Evolutionary conservation across 2,797 vertebrate genomes (phyloP).

Genomic region (Crocidura indochinensis): DNA sequence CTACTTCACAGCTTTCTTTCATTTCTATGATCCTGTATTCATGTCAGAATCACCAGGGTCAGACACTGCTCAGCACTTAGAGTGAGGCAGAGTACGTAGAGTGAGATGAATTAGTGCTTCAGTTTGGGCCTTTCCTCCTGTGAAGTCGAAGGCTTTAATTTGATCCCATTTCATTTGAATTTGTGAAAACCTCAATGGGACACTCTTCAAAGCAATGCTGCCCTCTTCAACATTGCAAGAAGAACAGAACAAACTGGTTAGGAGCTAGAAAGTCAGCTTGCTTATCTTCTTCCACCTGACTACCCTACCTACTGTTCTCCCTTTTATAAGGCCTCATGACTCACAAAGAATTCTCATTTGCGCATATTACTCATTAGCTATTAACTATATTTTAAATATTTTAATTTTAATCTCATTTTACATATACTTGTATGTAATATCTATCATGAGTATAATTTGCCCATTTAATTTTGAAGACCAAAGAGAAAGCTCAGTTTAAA

Average conservation of each 20-base stretch:
- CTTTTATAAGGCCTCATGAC: not conserved
- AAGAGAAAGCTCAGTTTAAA: constrained; percentile 49
- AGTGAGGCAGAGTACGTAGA: not conserved
- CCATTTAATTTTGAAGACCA: constrained; percentile 60
- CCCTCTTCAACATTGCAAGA: not conserved
- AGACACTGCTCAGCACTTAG: not conserved
- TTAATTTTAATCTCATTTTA: constrained; percentile 26
- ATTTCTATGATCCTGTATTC: constrained; percentile 23
- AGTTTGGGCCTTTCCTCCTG: not conserved
- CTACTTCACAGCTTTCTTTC: constrained; percentile 1
- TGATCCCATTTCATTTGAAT: constrained; percentile 46
- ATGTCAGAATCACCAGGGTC: constrained; percentile 12
- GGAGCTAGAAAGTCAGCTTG: not conserved
- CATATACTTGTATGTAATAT: not conserved
- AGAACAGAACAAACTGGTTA: not conserved
- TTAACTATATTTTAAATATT: constrained; percentile 34
- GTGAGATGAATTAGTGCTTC: constrained; percentile 29
- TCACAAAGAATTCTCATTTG: constrained; percentile 20
- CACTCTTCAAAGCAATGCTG: not conserved
- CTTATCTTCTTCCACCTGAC: not conserved
- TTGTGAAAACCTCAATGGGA: constrained; percentile 34
- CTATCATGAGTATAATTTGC: constrained; percentile 43
- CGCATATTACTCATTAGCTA: not conserved
- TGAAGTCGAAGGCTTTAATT: constrained; percentile 53
- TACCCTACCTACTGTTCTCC: not conserved